These are phyloP conservation scores for Myrmophylax atrothorax DNA, from an alignment of 2,113 vertebrate genomes.

Conservation along the genomic window DNA sequence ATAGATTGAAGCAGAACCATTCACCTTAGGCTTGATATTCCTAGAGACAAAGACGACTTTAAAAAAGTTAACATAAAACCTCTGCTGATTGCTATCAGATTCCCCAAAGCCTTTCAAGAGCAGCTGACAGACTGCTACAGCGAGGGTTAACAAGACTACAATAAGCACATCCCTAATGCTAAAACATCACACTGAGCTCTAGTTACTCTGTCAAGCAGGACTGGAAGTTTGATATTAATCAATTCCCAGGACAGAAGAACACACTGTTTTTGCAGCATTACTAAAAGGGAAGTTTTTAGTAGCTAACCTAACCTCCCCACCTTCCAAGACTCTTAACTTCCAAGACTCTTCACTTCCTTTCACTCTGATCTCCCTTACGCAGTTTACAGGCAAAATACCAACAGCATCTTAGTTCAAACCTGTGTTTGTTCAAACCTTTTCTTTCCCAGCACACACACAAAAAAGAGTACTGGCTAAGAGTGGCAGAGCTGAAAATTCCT, in stretches of 20 bases:
- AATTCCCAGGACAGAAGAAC: background rate
- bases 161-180: background rate
- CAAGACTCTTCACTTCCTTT: background rate
- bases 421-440: background rate
- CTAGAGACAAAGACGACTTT: background rate
- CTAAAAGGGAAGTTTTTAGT: background rate
- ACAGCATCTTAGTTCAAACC: background rate
- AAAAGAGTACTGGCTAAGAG: too few species aligned
- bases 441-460: background rate
- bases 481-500: background rate
- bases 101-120: background rate
- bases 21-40: background rate
- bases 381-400: background rate
- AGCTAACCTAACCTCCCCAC: background rate
- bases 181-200: background rate
- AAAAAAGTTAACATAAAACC: background rate
- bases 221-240: background rate
- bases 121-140: background rate
- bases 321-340: background rate
- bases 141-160: background rate
- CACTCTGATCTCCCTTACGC: background rate
- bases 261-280: background rate
- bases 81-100: background rate
- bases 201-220: background rate
- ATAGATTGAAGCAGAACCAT: background rate